These are phyloP conservation scores for Chymomyza fuscimana DNA, from an alignment of 2,888 invertebrate genomes.

Conservation along the genomic window DNA sequence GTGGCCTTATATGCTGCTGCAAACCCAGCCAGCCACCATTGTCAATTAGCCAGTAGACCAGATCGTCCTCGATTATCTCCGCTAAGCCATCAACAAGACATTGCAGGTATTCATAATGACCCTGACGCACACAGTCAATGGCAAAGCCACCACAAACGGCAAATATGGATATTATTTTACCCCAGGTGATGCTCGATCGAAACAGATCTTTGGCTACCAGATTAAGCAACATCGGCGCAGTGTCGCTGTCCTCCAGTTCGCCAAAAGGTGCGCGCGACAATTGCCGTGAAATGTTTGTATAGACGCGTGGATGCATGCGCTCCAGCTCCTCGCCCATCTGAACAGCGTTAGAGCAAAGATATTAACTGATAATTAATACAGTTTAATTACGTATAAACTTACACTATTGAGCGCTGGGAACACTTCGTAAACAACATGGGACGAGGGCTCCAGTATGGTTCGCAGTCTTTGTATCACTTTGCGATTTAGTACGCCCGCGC, in stretches of 20 bases:
- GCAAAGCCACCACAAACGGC: slow-evolving; percentile 91
- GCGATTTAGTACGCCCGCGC: slow-evolving; percentile 87
- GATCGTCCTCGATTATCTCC: slow-evolving; percentile 85
- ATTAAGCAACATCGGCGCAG: slow-evolving; percentile 82
- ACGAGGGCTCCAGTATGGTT: slow-evolving; percentile 82
- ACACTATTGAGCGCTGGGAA: slow-evolving; percentile 84
- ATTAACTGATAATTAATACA: not conserved
- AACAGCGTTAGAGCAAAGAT: slow-evolving; percentile 61
- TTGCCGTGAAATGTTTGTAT: slow-evolving; percentile 87
- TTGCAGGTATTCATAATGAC: slow-evolving; percentile 88
- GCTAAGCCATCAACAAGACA: slow-evolving; percentile 88
- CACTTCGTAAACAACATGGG: slow-evolving; percentile 82
- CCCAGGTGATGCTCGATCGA: slow-evolving; percentile 87
- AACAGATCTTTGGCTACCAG: slow-evolving; percentile 87
- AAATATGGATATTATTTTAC: slow-evolving; percentile 89
- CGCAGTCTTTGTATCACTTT: slow-evolving; percentile 86
- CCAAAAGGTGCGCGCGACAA: slow-evolving; percentile 84
- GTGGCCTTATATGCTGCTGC: slow-evolving; percentile 76
- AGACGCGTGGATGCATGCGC: slow-evolving; percentile 88
- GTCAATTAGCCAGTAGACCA: slow-evolving; percentile 87
- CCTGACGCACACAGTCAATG: slow-evolving; percentile 88
- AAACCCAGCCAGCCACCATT: slow-evolving; percentile 89
- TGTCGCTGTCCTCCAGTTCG: slow-evolving; percentile 81
- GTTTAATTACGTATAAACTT: slow-evolving; percentile 33
- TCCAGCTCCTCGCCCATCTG: slow-evolving; percentile 87